Evolutionary conservation across 2,888 invertebrate genomes (phyloP).

Genomic region (Oxytorus armatus): DNA sequence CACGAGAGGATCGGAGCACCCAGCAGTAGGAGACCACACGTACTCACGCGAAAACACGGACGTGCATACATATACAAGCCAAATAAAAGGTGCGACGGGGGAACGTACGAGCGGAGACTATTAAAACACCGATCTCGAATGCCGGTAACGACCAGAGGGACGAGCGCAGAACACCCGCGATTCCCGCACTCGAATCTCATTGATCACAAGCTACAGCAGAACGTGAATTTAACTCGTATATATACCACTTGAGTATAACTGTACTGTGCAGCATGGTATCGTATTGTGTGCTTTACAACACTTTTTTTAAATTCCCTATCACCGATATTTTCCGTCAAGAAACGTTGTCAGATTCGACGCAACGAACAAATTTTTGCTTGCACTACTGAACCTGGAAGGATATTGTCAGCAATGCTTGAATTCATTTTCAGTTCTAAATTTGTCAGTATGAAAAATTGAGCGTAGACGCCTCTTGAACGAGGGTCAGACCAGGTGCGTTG

Average conservation of each 20-base stretch:
- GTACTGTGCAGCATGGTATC: slow-evolving; percentile 18
- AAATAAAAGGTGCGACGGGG: slow-evolving; percentile 64
- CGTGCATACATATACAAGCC: slow-evolving; percentile 23
- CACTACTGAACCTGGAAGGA: not conserved
- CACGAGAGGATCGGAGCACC: slow-evolving; percentile 58
- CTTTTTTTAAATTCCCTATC: slow-evolving; percentile 15
- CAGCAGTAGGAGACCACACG: slow-evolving; percentile 37
- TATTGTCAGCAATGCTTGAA: not conserved
- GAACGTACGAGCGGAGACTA: slow-evolving; percentile 66
- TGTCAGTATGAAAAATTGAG: not conserved
- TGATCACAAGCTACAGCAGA: slow-evolving; percentile 64
- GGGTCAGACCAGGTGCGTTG: not conserved
- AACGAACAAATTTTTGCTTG: not conserved
- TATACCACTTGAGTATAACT: slow-evolving; percentile 39
- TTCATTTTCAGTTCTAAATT: not conserved
- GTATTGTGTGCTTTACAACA: not conserved
- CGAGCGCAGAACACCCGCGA: slow-evolving; percentile 31
- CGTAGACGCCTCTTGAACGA: not conserved
- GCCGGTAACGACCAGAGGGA: slow-evolving; percentile 64
- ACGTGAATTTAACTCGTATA: slow-evolving; percentile 59
- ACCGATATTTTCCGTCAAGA: not conserved
- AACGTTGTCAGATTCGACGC: not conserved
- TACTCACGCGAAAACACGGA: not conserved
- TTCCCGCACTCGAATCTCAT: slow-evolving; percentile 63
- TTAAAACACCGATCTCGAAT: slow-evolving; percentile 66